These are phyloP conservation scores for Podargus strigoides DNA, from an alignment of 2,797 vertebrate species.

Conservation along the genomic window DNA sequence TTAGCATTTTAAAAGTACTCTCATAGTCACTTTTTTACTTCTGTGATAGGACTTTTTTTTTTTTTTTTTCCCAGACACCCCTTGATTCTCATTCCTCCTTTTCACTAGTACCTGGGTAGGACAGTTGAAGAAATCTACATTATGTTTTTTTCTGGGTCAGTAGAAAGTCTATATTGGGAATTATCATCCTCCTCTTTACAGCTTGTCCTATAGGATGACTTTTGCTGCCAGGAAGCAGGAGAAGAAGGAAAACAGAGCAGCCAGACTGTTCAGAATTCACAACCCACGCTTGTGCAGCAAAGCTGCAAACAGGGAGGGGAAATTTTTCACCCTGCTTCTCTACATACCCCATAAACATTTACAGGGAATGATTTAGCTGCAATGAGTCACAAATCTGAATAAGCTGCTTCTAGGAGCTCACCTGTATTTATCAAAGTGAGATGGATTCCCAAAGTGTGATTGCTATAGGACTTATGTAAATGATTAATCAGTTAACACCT, in stretches of 20 bases:
- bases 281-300: neutral
- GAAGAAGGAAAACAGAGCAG: neutral
- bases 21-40: neutral
- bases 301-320: neutral
- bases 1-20: neutral
- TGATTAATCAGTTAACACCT: neutral
- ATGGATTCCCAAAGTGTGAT: neutral
- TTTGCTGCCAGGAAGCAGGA: neutral
- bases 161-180: neutral
- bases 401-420: neutral
- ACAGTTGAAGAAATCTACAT: neutral
- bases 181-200: neutral
- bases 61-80: neutral
- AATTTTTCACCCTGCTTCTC: neutral
- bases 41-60: neutral
- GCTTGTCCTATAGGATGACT: neutral
- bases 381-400: neutral
- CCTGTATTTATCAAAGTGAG: neutral
- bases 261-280: neutral
- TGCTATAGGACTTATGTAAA: neutral
- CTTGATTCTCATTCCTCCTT: neutral
- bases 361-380: neutral
- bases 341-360: neutral
- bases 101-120: neutral
- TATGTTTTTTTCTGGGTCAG: neutral